Evolutionary conservation across 35 echinoderm and acorn worm species (phyloP).

Genomic region (Anneissia japonica): DNA sequence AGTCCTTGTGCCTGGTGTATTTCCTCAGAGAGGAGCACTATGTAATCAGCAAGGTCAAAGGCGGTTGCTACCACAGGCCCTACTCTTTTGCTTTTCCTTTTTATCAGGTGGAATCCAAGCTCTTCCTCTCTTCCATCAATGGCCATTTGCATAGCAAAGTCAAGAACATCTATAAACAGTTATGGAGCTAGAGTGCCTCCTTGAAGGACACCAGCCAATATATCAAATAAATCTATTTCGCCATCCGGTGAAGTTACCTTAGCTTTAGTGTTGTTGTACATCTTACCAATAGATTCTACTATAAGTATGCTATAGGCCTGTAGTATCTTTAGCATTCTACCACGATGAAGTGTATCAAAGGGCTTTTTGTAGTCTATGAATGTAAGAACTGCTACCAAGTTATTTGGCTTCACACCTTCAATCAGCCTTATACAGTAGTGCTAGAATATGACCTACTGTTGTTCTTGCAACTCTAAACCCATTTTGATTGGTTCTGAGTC

Average conservation of each 20-base stretch:
- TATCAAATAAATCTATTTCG: constrained; percentile 7
- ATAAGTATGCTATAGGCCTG: constrained; percentile 38
- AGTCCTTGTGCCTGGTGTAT: neutral
- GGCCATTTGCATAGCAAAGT: neutral
- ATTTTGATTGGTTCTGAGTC: constrained; percentile 7
- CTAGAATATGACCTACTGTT: neutral
- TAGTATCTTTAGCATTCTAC: constrained; percentile 42
- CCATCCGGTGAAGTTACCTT: constrained; percentile 36
- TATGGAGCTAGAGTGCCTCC: constrained; percentile 36
- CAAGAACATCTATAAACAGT: constrained; percentile 30
- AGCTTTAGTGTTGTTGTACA: constrained; percentile 5
- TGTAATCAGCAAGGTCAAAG: constrained; percentile 41
- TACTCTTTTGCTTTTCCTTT: constrained; percentile 13
- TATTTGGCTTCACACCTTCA: too few relatives aligned
- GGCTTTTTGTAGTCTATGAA: constrained; percentile 41
- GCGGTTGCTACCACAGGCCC: constrained; percentile 18
- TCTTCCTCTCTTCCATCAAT: constrained; percentile 10
- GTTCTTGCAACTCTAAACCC: too few relatives aligned
- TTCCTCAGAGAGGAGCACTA: constrained; percentile 16
- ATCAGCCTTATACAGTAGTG: too few relatives aligned
- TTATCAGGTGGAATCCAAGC: constrained; percentile 16
- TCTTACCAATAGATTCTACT: constrained; percentile 10
- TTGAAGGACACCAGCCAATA: constrained; percentile 28
- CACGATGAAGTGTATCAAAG: constrained; percentile 30
- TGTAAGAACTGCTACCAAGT: too few relatives aligned